phyloP scores from a whole-genome alignment of 1,140 invertebrate genomes.

The Philotrypesis tridentata region DNA sequence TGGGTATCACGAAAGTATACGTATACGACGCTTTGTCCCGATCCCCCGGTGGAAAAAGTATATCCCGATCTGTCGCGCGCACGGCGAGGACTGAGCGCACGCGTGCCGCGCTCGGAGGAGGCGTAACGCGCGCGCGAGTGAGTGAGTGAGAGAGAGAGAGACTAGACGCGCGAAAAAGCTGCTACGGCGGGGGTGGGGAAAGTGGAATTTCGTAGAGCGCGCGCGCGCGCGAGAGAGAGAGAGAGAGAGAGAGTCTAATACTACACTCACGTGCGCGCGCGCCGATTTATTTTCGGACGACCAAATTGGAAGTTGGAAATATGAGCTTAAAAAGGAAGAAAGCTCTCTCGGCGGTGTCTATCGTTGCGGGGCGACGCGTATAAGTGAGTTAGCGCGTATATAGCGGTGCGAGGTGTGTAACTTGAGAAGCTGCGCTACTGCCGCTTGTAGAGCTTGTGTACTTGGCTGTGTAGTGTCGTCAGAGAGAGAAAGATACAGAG shows the following conservation, averaged over 20 bases:
- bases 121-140: slow-evolving; percentile 32
- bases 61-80: not conserved
- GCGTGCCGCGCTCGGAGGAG: slow-evolving; percentile 32
- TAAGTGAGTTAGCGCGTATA: too few species aligned
- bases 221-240: not conserved
- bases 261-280: not conserved
- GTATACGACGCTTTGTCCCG: too few species aligned
- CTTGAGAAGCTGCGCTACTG: not conserved
- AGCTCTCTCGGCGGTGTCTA: too few species aligned
- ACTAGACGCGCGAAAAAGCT: slow-evolving; percentile 14
- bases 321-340: slow-evolving; percentile 52
- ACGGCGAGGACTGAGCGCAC: slow-evolving; percentile 38
- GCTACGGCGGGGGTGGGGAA: slow-evolving; percentile 41
- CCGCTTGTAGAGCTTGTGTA: not conserved
- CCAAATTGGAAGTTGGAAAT: slow-evolving; percentile 49
- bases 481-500: not conserved
- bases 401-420: too few species aligned
- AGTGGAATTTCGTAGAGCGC: slow-evolving; percentile 29
- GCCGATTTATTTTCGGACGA: slow-evolving; percentile 38
- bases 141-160: slow-evolving; percentile 6
- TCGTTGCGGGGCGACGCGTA: too few species aligned
- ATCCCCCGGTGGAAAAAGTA: not conserved
- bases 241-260: too few species aligned
- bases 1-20: too few species aligned
- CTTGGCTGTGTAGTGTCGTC: too few species aligned